Conservation (phyloP, 2,797 vertebrate species). For the Tolypeutes matacus region DNA sequence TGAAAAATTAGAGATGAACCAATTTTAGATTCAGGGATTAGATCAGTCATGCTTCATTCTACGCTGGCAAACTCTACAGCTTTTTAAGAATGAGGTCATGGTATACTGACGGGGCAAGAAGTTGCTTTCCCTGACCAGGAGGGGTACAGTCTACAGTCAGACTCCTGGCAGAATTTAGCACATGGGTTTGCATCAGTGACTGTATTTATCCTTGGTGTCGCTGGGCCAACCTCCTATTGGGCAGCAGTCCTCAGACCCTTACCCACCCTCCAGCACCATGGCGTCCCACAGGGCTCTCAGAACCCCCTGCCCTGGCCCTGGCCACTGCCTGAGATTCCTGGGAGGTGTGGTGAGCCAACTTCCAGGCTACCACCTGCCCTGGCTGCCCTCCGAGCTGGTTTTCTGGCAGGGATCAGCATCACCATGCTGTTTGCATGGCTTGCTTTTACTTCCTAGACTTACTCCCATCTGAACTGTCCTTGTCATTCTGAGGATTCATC, state of each 20-base stretch:
- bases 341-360: not conserved
- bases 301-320: not conserved
- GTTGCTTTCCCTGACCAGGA: too few species aligned
- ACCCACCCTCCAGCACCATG: not conserved
- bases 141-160: not conserved
- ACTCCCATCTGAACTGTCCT: accelerated
- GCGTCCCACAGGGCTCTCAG: not conserved
- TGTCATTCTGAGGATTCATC: not conserved
- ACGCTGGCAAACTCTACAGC: not conserved
- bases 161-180: not conserved
- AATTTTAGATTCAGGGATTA: accelerated
- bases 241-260: not conserved
- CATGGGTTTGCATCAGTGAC: too few species aligned
- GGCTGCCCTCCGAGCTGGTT: not conserved
- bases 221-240: too few species aligned
- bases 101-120: accelerated
- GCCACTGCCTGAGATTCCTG: not conserved
- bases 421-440: not conserved
- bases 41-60: not conserved
- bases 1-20: not conserved
- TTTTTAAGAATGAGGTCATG: too few species aligned
- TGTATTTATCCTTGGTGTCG: not conserved
- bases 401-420: not conserved
- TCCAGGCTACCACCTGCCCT: not conserved
- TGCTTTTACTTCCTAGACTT: not conserved